These are phyloP conservation scores for Neomorphus geoffroyi DNA, from an alignment of 2,797 vertebrate genomes.

Conservation along the genomic window DNA sequence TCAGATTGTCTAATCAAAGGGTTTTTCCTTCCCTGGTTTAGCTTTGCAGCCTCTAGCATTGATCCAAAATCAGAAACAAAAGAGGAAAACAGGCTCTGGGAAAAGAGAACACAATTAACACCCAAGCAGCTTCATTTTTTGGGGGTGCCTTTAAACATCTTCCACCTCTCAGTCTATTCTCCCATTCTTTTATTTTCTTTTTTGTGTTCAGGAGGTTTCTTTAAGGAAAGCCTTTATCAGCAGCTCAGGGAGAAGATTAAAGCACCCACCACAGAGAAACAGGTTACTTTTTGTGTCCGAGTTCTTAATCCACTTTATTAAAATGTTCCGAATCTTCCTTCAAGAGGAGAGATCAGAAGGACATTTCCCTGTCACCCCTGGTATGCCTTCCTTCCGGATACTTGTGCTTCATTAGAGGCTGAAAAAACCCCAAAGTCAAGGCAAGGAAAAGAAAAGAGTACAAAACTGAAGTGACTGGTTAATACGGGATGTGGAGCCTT, in stretches of 20 bases:
- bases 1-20: constrained; percentile 76
- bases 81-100: constrained; percentile 37
- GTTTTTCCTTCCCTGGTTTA: constrained; percentile 70
- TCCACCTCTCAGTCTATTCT: constrained; percentile 41
- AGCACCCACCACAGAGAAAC: constrained; percentile 59
- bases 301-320: constrained; percentile 77
- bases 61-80: constrained; percentile 70
- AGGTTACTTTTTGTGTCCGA: constrained; percentile 73
- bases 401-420: constrained; percentile 54
- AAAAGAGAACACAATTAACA: constrained; percentile 76
- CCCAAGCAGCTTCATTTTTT: constrained; percentile 63
- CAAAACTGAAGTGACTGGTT: constrained; percentile 11
- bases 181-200: constrained; percentile 57
- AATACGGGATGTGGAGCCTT: neutral
- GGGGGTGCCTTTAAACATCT: constrained; percentile 65
- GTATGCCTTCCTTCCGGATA: constrained; percentile 60
- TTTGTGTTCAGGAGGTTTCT: constrained; percentile 67
- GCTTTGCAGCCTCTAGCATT: constrained; percentile 65
- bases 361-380: constrained; percentile 60
- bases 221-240: constrained; percentile 71
- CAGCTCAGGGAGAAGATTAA: constrained; percentile 73
- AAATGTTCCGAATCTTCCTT: constrained; percentile 74
- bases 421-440: neutral
- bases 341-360: constrained; percentile 69
- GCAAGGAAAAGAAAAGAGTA: constrained; percentile 37